A percentile compares a stretch with the other conserved stretches of the same genome.
Conservation (phyloP, 2,113 vertebrate genomes). For the Sinosuthora webbiana region DNA sequence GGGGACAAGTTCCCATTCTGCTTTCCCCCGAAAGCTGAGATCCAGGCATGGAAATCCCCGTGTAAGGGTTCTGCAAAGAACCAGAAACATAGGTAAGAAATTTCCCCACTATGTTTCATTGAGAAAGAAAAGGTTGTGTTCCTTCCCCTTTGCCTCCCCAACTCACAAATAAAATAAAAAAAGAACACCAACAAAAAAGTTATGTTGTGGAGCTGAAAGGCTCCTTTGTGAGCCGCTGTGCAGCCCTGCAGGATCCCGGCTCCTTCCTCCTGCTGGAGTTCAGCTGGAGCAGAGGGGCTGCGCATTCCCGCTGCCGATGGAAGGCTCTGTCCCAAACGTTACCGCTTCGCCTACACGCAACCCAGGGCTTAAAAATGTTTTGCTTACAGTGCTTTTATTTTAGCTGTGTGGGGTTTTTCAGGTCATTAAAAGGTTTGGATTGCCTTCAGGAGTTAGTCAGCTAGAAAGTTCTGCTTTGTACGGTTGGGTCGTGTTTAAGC, state of each 20-base stretch:
- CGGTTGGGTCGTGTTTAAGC: not conserved
- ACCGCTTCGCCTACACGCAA: not conserved
- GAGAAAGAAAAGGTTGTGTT: not conserved
- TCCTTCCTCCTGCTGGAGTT: not conserved
- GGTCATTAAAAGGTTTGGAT: not conserved
- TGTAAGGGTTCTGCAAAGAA: not conserved
- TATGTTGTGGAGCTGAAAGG: not conserved
- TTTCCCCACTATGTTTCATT: rapidly evolving
- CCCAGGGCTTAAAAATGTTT: not conserved
- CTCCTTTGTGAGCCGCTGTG: conserved; percentile 19
- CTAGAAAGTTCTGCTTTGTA: conserved; percentile 1
- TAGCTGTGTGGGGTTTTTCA: conserved; percentile 3
- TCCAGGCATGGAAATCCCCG: not conserved
- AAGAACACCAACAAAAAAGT: not conserved
- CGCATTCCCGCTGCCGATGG: not conserved
- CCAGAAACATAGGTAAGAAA: not conserved
- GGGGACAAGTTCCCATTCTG: not conserved
- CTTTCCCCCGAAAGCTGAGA: not conserved
- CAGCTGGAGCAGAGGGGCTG: not conserved
- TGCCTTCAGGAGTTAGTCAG: conserved; percentile 30
- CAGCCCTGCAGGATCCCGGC: not conserved
- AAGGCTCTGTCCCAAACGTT: not conserved
- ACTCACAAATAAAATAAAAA: not conserved
- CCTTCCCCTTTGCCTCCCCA: not conserved
- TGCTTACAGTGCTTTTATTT: conserved; percentile 10